phyloP scores from a whole-genome alignment of 1,140 invertebrate species.

The Aphis gossypii region DNA sequence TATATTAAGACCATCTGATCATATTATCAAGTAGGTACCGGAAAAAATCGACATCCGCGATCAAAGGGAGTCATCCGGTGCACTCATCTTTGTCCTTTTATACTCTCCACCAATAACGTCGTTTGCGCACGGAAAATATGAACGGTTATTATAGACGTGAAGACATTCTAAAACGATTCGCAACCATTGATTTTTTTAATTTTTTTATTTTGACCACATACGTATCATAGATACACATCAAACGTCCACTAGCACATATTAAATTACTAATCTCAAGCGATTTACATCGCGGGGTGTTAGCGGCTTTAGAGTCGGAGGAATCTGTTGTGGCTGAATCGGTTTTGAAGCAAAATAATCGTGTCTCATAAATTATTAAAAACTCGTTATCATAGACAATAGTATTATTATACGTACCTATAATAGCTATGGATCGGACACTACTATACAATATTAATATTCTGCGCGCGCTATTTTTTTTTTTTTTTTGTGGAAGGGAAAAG shows the following conservation, averaged over 20 bases:
- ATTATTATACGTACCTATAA: too few relatives aligned
- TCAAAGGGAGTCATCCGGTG: not conserved
- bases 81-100: not conserved
- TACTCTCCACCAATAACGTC: not conserved
- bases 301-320: not conserved
- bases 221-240: not conserved
- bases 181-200: not conserved
- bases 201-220: not conserved
- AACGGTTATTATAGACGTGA: not conserved
- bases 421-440: not conserved
- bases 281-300: not conserved
- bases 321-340: not conserved
- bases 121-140: not conserved
- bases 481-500: not conserved
- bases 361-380: not conserved
- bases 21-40: not conserved
- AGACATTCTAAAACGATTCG: not conserved
- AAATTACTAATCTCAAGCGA: not conserved
- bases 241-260: not conserved
- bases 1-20: not conserved
- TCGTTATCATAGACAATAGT: conserved; percentile 13
- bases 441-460: not conserved
- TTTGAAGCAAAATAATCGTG: not conserved
- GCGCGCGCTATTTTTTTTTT: not conserved
- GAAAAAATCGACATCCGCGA: not conserved